phyloP scores from a whole-genome alignment of 2,888 invertebrate species.

The Branchipolynoe longqiensis region DNA sequence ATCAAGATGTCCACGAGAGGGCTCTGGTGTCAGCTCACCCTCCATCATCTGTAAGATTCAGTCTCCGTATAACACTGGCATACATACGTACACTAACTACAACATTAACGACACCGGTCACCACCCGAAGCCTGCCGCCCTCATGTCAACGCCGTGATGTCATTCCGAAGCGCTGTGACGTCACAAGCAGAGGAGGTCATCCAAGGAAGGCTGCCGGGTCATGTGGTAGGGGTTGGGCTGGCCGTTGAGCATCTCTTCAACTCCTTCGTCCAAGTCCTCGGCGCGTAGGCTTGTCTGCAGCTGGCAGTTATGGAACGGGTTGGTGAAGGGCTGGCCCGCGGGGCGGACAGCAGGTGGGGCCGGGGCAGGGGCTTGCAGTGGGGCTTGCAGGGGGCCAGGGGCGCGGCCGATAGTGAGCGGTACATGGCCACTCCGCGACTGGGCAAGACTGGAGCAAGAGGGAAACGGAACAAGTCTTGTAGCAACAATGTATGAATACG shows the following conservation, averaged over 20 bases:
- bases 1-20: too few relatives aligned
- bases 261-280: constrained; percentile 58
- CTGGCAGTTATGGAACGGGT: constrained; percentile 33
- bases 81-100: too few relatives aligned
- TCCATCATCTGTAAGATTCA: too few relatives aligned
- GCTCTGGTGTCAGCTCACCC: too few relatives aligned
- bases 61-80: too few relatives aligned
- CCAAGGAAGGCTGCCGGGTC: constrained; percentile 42
- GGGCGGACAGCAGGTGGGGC: too few relatives aligned
- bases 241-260: constrained; percentile 28
- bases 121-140: too few relatives aligned
- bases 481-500: too few relatives aligned
- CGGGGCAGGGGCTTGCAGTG: too few relatives aligned
- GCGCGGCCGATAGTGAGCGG: too few relatives aligned
- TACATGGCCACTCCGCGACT: constrained; percentile 39
- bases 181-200: constrained; percentile 56
- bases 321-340: not conserved
- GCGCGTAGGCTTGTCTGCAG: constrained; percentile 37
- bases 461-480: too few relatives aligned
- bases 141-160: not conserved
- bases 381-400: not conserved
- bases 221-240: constrained; percentile 3
- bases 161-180: not conserved
- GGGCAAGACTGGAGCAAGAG: constrained; percentile 23
- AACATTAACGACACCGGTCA: too few relatives aligned